A percentile compares a stretch with the other conserved stretches of the same genome.
These are phyloP conservation scores for Rhyacichthys aspro DNA, from an alignment of 2,797 vertebrate genomes.

Conservation along the genomic window DNA sequence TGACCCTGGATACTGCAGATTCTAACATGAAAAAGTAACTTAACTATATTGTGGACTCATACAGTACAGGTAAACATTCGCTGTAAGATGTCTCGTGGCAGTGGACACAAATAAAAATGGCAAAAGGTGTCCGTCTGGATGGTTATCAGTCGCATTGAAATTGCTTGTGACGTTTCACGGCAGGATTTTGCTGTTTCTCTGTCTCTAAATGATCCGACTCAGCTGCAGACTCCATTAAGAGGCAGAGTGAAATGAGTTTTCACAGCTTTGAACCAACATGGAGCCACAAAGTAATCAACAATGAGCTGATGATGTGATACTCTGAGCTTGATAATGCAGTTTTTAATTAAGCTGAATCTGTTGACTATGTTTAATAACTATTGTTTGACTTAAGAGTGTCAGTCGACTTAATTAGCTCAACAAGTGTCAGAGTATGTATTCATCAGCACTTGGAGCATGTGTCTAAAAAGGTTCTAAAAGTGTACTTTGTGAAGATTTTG, in stretches of 20 bases:
- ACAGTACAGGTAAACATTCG: no score
- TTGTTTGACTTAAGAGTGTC: constrained; percentile 29
- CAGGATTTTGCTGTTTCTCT: constrained; percentile 57
- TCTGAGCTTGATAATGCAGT: constrained; percentile 52
- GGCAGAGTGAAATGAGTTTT: constrained; percentile 64
- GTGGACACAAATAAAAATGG: constrained; percentile 45
- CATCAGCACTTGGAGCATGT: no score
- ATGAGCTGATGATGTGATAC: constrained; percentile 49
- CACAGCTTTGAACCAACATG: constrained; percentile 60
- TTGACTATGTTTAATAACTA: constrained; percentile 35
- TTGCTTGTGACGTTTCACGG: constrained; percentile 64
- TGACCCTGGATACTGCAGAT: constrained; percentile 54
- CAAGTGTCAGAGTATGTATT: not conserved
- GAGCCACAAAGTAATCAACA: constrained; percentile 63
- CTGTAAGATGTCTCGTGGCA: constrained; percentile 18
- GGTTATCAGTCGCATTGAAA: constrained; percentile 63
- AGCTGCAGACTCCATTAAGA: constrained; percentile 69
- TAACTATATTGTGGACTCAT: no score
- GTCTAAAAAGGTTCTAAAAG: no score
- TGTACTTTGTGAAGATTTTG: no score
- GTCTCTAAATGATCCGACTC: constrained; percentile 62
- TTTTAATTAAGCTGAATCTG: constrained; percentile 46
- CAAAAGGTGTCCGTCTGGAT: constrained; percentile 22
- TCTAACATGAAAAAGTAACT: constrained; percentile 14
- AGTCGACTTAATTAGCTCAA: constrained; percentile 23